Evolutionary conservation across 2,888 invertebrate species (phyloP).

Genomic region (Aethes cnicana): DNA sequence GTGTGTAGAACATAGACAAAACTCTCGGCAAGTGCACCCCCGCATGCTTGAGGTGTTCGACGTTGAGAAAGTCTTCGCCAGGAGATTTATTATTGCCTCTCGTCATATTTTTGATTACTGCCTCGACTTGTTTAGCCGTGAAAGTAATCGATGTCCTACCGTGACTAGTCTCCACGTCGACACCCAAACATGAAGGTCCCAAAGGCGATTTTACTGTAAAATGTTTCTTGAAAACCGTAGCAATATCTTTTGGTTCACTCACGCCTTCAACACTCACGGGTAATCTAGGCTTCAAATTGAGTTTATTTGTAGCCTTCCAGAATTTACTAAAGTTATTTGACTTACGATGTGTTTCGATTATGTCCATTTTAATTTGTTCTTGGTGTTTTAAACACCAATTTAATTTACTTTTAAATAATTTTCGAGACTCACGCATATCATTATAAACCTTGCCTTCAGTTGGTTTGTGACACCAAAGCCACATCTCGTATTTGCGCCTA

Average conservation of each 20-base stretch:
- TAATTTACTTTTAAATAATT: neutral
- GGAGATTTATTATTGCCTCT: too few species aligned
- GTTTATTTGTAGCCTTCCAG: neutral
- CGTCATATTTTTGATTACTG: too few species aligned
- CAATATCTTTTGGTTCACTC: conserved; percentile 2
- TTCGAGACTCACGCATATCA: conserved; percentile 1
- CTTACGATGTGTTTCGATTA: neutral
- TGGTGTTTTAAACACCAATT: neutral
- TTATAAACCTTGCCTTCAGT: conserved; percentile 12
- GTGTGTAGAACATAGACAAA: too few species aligned
- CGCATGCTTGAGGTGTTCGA: too few species aligned
- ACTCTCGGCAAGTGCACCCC: too few species aligned
- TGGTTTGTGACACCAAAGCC: conserved; percentile 19
- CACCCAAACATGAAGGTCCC: too few species aligned
- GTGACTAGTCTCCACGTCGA: too few species aligned
- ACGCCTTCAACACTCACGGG: conserved; percentile 29
- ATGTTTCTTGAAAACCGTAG: conserved; percentile 27
- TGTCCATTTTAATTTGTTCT: conserved; percentile 8
- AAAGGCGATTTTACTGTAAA: too few species aligned
- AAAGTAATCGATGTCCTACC: too few species aligned
- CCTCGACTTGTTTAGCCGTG: too few species aligned
- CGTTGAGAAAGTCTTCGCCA: too few species aligned
- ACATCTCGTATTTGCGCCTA: neutral
- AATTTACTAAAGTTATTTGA: conserved; percentile 15
- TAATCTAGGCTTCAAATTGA: neutral